phyloP scores from a whole-genome alignment of 2,797 vertebrate genomes.

The Micrastur ruficollis region DNA sequence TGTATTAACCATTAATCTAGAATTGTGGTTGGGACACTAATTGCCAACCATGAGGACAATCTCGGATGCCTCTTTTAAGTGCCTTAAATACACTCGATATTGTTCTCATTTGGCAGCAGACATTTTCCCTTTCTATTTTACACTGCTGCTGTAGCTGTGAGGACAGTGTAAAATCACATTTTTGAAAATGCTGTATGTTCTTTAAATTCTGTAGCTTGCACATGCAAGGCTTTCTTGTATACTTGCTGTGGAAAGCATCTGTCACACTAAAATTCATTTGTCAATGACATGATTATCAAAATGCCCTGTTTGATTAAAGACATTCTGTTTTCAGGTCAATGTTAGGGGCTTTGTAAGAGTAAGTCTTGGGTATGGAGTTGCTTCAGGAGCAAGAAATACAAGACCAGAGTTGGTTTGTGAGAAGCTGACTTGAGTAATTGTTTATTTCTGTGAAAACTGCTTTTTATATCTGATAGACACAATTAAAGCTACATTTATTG shows the following conservation, averaged over 20 bases:
- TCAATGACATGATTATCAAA: not conserved
- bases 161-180: not conserved
- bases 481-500: constrained; percentile 42
- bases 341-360: not conserved
- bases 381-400: not conserved
- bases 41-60: not conserved
- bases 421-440: not conserved
- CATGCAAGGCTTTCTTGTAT: not conserved
- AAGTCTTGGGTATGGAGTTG: not conserved
- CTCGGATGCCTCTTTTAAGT: not conserved
- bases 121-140: not conserved
- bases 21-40: not conserved
- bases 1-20: not conserved
- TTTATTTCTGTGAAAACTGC: constrained; percentile 19
- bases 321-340: not conserved
- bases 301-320: not conserved
- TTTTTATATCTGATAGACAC: not conserved
- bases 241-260: not conserved
- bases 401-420: not conserved
- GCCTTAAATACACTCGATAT: not conserved
- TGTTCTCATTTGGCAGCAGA: not conserved
- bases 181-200: not conserved
- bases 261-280: not conserved
- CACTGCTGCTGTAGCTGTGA: not conserved
- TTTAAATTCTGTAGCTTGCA: not conserved